Evolutionary conservation across 2,888 invertebrate species (phyloP).

Genomic region (Biston stratarius): DNA sequence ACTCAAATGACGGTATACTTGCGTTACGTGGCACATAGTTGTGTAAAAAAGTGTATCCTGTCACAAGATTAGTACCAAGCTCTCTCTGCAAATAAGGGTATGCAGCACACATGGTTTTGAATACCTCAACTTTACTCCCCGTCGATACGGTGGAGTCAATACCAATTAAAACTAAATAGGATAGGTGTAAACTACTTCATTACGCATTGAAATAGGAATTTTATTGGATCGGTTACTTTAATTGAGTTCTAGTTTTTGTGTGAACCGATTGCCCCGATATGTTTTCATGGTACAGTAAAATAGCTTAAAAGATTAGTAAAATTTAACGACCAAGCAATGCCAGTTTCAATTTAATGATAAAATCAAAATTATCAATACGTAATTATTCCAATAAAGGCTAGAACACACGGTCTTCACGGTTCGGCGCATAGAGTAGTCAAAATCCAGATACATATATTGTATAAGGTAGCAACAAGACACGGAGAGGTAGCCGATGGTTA

Average conservation of each 20-base stretch:
- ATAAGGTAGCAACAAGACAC: slow-evolving; percentile 37
- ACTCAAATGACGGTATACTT: slow-evolving; percentile 33
- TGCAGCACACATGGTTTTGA: slow-evolving; percentile 35
- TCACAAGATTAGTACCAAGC: slow-evolving; percentile 26
- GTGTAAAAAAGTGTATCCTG: slow-evolving; percentile 43
- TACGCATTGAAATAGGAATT: slow-evolving; percentile 34
- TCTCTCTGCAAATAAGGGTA: slow-evolving; percentile 42
- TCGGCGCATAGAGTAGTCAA: slow-evolving; percentile 19
- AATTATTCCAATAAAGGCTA: slow-evolving; percentile 26
- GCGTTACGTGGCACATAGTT: slow-evolving; percentile 30
- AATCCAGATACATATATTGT: slow-evolving; percentile 25
- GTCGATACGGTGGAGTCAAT: slow-evolving; percentile 29
- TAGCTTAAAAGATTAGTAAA: slow-evolving; percentile 8
- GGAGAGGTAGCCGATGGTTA: slow-evolving; percentile 65
- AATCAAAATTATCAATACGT: slow-evolving; percentile 17
- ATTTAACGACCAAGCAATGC: neutral
- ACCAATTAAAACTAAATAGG: slow-evolving; percentile 41
- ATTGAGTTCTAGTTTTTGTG: slow-evolving; percentile 38
- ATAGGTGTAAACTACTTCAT: slow-evolving; percentile 44
- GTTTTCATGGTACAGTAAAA: slow-evolving; percentile 3
- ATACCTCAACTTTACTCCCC: slow-evolving; percentile 35
- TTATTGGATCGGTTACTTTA: slow-evolving; percentile 41
- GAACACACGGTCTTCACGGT: slow-evolving; percentile 23
- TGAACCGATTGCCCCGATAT: slow-evolving; percentile 31
- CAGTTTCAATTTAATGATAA: slow-evolving; percentile 22